Base-by-base conservation (phyloP, 2,797 vertebrate genomes). In the Clarias fuscus region DNA sequence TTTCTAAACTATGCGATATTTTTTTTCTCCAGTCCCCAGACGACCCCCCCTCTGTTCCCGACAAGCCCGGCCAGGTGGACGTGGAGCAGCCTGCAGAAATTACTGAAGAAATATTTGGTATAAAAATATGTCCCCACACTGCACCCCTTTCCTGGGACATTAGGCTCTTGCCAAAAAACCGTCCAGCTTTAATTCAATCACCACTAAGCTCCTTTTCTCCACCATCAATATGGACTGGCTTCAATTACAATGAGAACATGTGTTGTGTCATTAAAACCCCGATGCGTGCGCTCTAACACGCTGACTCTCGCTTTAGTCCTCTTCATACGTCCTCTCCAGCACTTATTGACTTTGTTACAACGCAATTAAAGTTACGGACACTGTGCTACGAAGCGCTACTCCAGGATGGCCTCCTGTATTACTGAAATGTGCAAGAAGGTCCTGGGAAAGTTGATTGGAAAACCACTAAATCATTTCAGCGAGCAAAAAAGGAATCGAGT, bases 41-140 rank as follows among this genome's bases (percentile, higher is more conserved):
- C 67, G 67, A 89, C 82, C 20, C 64, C 88, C 81, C 56, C 43
- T 64, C 40, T 18, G 27, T 24, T 75, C 65, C 85, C 70, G 22
- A 37, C 6, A 24, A 75, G 61, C 59, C 22, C 17, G n/a, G 67
- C 87, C 71, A 84, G 59, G 61, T 82, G 80, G 80, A 82, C 8
- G 17, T 43, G 40, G 82, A 85, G 67, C 56, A 65, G 81, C 85
- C 83, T 70, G 18, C 58, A 67, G 53, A 85, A 88, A 90, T 89
- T 84, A 88, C 80, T 87, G 61, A 24, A 81, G 85, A 86, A 90
- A 84, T 95, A 94, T 96, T 96, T 96, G 94, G 93, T 95, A 93
- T 96, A 94, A 96, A 96, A 95, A 96, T 95, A 96, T 94, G 91
- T 91, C 93, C 92, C 92, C 93, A 94, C 92, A 33, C 92, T 91